Evolutionary conservation across 1,140 invertebrate genomes (phyloP).

Genomic region (Telenomus remus): DNA sequence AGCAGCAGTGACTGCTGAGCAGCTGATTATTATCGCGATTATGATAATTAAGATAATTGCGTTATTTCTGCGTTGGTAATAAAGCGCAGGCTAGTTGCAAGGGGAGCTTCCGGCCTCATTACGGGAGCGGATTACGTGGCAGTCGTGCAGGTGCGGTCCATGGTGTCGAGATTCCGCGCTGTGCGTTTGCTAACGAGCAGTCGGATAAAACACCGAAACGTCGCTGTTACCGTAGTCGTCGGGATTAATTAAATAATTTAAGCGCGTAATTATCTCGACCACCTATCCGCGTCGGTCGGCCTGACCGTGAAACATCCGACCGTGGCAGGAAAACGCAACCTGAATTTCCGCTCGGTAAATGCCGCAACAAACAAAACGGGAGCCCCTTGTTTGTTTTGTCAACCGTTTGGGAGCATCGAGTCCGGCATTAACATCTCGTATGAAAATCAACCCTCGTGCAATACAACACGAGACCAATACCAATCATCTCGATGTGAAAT

Average conservation of each 20-base stretch:
- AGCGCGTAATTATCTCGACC: conserved; percentile 67
- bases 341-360: conserved; percentile 57
- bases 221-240: conserved; percentile 58
- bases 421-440: conserved; percentile 20
- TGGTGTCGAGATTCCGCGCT: conserved; percentile 43
- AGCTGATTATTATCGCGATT: conserved; percentile 66
- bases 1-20: conserved; percentile 36
- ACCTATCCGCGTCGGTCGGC: conserved; percentile 37
- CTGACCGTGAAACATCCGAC: conserved; percentile 52
- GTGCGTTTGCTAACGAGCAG: conserved; percentile 68
- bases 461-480: too few relatives aligned
- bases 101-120: conserved; percentile 46
- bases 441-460: conserved; percentile 16
- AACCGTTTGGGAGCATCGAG: conserved; percentile 24
- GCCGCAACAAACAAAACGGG: conserved; percentile 42
- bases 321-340: conserved; percentile 52
- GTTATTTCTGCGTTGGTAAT: conserved; percentile 59
- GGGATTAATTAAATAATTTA: conserved; percentile 74
- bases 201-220: conserved; percentile 70
- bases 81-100: conserved; percentile 53
- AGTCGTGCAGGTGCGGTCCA: conserved; percentile 57
- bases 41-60: conserved; percentile 66
- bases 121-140: conserved; percentile 30
- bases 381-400: conserved; percentile 27
- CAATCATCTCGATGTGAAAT: too few relatives aligned